phyloP scores from a whole-genome alignment of 1,140 invertebrate species.

The Drosophila yakuba region DNA sequence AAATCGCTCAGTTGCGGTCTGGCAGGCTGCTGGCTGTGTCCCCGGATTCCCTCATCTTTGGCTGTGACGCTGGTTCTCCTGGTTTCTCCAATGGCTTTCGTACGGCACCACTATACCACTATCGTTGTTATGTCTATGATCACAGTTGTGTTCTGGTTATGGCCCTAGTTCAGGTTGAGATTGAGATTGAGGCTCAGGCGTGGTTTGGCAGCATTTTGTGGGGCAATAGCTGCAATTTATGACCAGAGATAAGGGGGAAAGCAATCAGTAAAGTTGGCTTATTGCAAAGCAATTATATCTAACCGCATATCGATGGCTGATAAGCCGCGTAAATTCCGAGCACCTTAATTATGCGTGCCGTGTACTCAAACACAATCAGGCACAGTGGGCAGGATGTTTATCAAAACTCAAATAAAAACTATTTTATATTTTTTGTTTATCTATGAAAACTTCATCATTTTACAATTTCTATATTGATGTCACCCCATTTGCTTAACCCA shows the following conservation, averaged over 20 bases:
- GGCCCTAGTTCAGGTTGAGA: slow-evolving; percentile 31
- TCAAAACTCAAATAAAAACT: not conserved
- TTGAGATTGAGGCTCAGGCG: slow-evolving; percentile 65
- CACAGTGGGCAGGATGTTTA: slow-evolving; percentile 9
- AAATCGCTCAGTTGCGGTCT: slow-evolving; percentile 60
- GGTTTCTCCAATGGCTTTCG: slow-evolving; percentile 10
- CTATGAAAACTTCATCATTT: too few species aligned
- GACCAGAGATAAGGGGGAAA: not conserved
- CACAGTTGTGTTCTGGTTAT: slow-evolving; percentile 67
- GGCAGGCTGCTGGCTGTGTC: slow-evolving; percentile 50
- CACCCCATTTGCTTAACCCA: not conserved
- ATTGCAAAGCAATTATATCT: slow-evolving; percentile 37
- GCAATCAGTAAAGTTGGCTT: slow-evolving; percentile 17
- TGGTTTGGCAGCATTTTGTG: slow-evolving; percentile 76
- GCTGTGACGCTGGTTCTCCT: not conserved
- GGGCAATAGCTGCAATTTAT: slow-evolving; percentile 59
- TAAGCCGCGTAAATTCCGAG: slow-evolving; percentile 51
- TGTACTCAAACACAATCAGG: slow-evolving; percentile 6
- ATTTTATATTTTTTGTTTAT: too few species aligned
- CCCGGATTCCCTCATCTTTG: not conserved
- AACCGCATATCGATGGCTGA: slow-evolving; percentile 25
- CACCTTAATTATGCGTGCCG: slow-evolving; percentile 37
- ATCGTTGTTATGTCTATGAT: slow-evolving; percentile 71
- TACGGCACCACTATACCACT: slow-evolving; percentile 26
- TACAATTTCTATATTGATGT: not conserved